Percentiles rank a stretch among this genome's conserved stretches.
These are phyloP conservation scores for Botrylloides violaceus DNA, from an alignment of 23 tunicate genomes.

Conservation along the genomic window DNA sequence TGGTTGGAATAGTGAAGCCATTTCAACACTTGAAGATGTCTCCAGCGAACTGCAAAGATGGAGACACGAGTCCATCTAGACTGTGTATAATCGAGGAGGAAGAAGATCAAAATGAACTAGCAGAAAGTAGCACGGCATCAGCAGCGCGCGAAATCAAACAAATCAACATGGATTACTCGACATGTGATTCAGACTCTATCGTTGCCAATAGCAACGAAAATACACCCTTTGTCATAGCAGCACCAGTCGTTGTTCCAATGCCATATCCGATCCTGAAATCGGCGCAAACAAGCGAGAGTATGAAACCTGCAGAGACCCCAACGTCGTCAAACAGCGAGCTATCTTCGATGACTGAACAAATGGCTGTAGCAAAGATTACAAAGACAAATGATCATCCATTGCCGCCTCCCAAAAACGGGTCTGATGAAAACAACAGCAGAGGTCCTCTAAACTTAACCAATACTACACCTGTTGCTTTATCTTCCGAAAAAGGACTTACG, in stretches of 20 bases:
- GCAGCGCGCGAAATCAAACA: not conserved
- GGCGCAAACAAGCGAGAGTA: not conserved
- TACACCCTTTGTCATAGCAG: not conserved
- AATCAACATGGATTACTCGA: not conserved
- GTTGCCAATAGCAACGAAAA: not conserved
- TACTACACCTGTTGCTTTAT: not conserved
- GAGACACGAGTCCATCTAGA: not conserved
- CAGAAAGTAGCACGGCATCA: not conserved
- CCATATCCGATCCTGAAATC: not conserved
- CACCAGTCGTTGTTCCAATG: not conserved
- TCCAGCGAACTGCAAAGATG: not conserved
- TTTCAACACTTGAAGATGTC: constrained; percentile 24
- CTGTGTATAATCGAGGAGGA: constrained; percentile 15
- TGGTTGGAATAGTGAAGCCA: constrained; percentile 56
- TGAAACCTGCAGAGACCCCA: not conserved
- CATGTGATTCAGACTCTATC: not conserved
- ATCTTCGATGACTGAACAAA: not conserved
- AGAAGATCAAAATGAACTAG: not conserved
- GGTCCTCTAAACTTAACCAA: not conserved
- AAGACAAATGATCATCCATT: not conserved
- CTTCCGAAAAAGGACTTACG: not conserved
- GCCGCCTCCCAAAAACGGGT: not conserved
- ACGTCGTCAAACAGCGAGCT: not conserved
- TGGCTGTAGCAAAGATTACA: not conserved
- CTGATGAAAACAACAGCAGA: not conserved